phyloP scores from a whole-genome alignment of 2,797 vertebrate genomes.

The Pseudochromis fuscus region DNA sequence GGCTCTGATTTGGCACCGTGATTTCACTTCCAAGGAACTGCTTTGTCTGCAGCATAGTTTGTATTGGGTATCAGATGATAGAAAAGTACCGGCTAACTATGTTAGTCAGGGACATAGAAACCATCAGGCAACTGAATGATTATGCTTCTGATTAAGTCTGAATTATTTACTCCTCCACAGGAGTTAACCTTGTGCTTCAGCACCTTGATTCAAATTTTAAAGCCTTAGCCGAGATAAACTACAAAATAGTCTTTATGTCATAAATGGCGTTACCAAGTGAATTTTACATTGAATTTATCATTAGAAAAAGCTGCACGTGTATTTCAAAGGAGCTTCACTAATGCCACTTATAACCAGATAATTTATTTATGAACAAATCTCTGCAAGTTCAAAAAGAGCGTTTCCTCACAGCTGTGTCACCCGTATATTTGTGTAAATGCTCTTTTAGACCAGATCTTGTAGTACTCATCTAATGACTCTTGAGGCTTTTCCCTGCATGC shows the following conservation, averaged over 20 bases:
- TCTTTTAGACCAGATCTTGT: background rate
- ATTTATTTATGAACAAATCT: constrained; percentile 25
- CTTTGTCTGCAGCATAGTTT: constrained; percentile 12
- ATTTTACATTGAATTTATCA: background rate
- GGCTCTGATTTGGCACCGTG: constrained; percentile 20
- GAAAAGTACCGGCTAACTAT: constrained; percentile 1
- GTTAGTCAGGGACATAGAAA: constrained; percentile 9
- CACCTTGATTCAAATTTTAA: constrained; percentile 14
- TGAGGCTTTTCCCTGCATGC: constrained; percentile 1
- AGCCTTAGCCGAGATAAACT: background rate
- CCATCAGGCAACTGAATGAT: constrained; percentile 17
- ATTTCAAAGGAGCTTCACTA: background rate
- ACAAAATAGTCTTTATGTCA: background rate
- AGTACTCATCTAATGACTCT: background rate
- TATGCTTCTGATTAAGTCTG: constrained; percentile 19
- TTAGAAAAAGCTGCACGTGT: background rate
- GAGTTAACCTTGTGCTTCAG: background rate
- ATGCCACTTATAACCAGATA: background rate
- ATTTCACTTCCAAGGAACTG: constrained; percentile 42
- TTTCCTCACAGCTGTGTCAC: background rate
- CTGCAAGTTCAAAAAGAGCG: constrained; percentile 2
- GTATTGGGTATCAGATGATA: constrained; percentile 13
- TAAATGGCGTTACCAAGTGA: background rate
- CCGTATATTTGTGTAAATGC: background rate
- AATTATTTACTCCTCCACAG: constrained; percentile 35